Base-by-base conservation (phyloP, 1,140 invertebrate species). In the Oryctes rhinoceros region DNA sequence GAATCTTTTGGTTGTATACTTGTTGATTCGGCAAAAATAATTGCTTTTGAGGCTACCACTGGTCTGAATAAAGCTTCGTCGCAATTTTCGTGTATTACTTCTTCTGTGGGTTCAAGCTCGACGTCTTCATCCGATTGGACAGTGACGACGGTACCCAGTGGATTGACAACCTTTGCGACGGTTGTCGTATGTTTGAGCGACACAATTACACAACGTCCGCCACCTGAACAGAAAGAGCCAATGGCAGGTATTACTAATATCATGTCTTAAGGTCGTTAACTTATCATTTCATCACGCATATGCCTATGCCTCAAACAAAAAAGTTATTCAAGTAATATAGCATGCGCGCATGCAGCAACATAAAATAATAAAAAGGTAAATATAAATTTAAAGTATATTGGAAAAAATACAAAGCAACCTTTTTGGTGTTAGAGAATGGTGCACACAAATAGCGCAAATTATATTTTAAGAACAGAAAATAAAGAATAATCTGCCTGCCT, bases 181-280 rank as follows among this genome's bases (percentile, higher is more conserved):
- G 89, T 88, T 80, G 89, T 74, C 35, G 83, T 85, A 77, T 82
- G 82, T 76, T 76, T 76, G 35, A 76, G 15, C 15, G 86, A 86
- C 47, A 87, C 85, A 71, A 87, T 89, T 89, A 90, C 88, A 88
- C 90, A 90, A 89, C 89, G 87, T 88, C 77, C 47, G 18, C 90
- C 90, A 91, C 91, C 92, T 93, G 91, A 89, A 89, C 90, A 92
- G 91, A 91, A 92, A 92, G 91, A 93, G 92, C 92, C 92, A 92
- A 93, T 91, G 92, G 92, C 92, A 93, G 91, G 91, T 91, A 89
- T 90, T 86, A 83, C 84, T 84, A 81, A 84, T 71, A 78, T 53
- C 65, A 24, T 18, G 35, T 71, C 35, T 24, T 37, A 20, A 62
- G 13, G 7, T 37, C 20, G 15, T 35, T 35, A 24, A 71, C 30